phyloP scores from a whole-genome alignment of 2,113 vertebrate species.

The Carettochelys insculpta region DNA sequence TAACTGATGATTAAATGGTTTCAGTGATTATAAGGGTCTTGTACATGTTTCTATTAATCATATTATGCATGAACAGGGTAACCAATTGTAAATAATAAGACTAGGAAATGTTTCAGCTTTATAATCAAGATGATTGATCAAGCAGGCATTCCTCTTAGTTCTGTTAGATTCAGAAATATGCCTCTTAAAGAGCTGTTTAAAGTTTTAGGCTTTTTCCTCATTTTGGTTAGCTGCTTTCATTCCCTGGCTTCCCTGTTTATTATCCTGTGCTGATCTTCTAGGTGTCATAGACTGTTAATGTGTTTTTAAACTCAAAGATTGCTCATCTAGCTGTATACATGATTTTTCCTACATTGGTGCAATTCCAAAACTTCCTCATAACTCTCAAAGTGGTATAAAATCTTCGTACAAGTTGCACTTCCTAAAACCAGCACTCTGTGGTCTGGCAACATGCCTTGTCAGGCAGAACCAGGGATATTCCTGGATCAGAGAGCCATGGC shows the following conservation, averaged over 20 bases:
- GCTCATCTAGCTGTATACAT: not conserved
- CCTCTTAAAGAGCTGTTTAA: slow-evolving; percentile 33
- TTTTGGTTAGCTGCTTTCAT: not conserved
- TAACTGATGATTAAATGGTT: not conserved
- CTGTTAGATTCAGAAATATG: not conserved
- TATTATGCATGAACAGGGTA: not conserved
- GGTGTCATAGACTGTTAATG: not conserved
- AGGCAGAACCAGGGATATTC: too few relatives aligned
- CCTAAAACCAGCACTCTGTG: too few relatives aligned
- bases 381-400: not conserved
- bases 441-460: too few relatives aligned
- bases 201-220: not conserved
- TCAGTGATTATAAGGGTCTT: not conserved
- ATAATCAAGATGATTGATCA: not conserved
- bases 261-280: not conserved
- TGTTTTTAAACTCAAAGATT: not conserved
- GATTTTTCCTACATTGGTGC: not conserved
- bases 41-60: not conserved
- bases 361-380: not conserved
- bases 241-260: not conserved
- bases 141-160: not conserved
- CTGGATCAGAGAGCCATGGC: too few relatives aligned
- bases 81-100: not conserved
- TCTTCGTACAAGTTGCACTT: too few relatives aligned
- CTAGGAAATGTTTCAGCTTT: not conserved